phyloP scores from a whole-genome alignment of 2,113 vertebrate genomes.

The Progne subis region DNA sequence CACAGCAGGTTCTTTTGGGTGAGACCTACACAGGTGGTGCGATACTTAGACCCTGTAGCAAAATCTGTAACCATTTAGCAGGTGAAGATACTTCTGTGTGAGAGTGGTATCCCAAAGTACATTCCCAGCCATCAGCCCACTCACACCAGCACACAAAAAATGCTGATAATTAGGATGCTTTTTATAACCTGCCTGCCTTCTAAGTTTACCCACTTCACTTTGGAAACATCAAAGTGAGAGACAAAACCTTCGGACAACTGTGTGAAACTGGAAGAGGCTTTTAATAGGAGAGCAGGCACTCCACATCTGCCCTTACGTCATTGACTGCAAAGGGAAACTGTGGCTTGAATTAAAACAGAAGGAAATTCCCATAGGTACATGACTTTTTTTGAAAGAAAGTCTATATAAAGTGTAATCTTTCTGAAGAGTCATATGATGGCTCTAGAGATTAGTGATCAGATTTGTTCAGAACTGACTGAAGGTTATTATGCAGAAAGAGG shows the following conservation, averaged over 20 bases:
- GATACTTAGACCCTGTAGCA: not conserved
- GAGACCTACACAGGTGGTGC: not conserved
- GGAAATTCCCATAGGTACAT: not conserved
- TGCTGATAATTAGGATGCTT: not conserved
- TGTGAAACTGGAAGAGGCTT: not conserved
- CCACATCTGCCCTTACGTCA: not conserved
- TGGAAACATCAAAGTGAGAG: not conserved
- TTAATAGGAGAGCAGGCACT: not conserved
- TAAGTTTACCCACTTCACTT: not conserved
- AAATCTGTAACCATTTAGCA: not conserved
- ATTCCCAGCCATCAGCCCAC: not conserved
- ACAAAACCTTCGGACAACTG: not conserved
- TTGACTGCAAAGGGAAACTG: not conserved
- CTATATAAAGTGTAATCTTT: not conserved
- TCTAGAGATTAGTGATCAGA: not conserved
- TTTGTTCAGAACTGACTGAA: not conserved
- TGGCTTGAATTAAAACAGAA: not conserved
- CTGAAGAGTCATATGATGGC: not conserved
- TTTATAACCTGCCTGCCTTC: not conserved
- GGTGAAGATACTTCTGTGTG: not conserved
- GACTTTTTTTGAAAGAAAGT: not conserved
- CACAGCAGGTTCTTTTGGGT: not conserved
- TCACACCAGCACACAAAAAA: not conserved
- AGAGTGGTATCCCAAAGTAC: not conserved
- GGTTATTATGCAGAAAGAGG: not conserved